Evolutionary conservation across 2,888 invertebrate species (phyloP).

Genomic region (Caenorhabditis macrosperma): DNA sequence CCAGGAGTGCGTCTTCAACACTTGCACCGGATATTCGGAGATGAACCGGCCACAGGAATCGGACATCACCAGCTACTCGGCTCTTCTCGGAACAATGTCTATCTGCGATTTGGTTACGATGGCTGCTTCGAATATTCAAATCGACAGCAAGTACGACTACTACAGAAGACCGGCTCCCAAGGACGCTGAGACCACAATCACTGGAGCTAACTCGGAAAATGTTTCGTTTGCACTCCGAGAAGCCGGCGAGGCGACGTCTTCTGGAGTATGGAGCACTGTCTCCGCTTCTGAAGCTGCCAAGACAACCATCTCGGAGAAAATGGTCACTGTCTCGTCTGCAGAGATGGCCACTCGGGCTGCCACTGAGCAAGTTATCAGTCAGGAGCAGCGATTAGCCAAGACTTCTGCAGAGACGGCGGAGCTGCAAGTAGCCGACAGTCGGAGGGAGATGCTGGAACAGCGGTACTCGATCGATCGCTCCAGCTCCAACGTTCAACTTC

Average conservation of each 20-base stretch:
- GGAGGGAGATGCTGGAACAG: slow-evolving; percentile 16
- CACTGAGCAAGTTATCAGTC: slow-evolving; percentile 16
- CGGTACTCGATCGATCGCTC: slow-evolving; percentile 33
- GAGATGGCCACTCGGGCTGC: slow-evolving; percentile 10
- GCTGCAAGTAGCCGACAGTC: neutral
- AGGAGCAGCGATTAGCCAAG: slow-evolving; percentile 16
- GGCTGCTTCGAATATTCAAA: slow-evolving; percentile 50
- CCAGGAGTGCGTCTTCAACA: slow-evolving; percentile 36
- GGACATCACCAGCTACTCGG: slow-evolving; percentile 42
- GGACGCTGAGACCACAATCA: slow-evolving; percentile 22
- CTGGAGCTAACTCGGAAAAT: slow-evolving; percentile 15
- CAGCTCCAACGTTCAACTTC: slow-evolving; percentile 17
- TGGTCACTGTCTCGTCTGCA: slow-evolving; percentile 2
- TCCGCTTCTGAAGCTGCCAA: slow-evolving; percentile 38
- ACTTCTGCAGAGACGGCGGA: neutral
- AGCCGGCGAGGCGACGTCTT: slow-evolving; percentile 40
- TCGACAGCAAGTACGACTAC: slow-evolving; percentile 50
- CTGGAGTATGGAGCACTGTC: slow-evolving; percentile 54
- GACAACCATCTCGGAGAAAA: slow-evolving; percentile 36
- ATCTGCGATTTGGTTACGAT: slow-evolving; percentile 57
- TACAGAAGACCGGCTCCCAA: slow-evolving; percentile 54
- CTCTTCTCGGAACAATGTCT: slow-evolving; percentile 53
- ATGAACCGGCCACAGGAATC: slow-evolving; percentile 24
- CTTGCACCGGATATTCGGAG: slow-evolving; percentile 41
- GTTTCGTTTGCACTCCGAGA: slow-evolving; percentile 18